Evolutionary conservation across 2,888 invertebrate genomes (phyloP).

Genomic region (Neoitamus cyanurus): DNA sequence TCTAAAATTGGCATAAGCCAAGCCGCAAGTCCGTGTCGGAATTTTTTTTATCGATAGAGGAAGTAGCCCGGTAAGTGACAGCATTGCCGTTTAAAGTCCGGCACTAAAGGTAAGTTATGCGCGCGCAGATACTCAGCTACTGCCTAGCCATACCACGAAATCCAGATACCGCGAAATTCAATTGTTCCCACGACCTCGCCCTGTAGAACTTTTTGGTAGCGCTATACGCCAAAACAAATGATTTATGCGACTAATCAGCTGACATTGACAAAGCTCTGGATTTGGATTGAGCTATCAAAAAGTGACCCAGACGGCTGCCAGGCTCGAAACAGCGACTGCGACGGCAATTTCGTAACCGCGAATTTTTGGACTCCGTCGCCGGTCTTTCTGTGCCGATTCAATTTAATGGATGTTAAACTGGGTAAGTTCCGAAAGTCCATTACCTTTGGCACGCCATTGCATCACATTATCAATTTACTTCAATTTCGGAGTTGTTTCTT

Average conservation of each 20-base stretch:
- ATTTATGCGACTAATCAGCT: neutral
- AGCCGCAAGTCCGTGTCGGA: neutral
- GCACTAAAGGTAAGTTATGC: neutral
- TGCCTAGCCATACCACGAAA: neutral
- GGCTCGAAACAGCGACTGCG: neutral
- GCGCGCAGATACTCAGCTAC: neutral
- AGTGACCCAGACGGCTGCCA: neutral
- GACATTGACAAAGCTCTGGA: neutral
- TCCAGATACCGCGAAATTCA: neutral
- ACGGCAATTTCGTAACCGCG: neutral
- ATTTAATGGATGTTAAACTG: neutral
- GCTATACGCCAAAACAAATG: neutral
- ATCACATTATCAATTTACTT: slow-evolving; percentile 18
- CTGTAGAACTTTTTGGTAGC: neutral
- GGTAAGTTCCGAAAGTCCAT: slow-evolving; percentile 1
- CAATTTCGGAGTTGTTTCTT: neutral
- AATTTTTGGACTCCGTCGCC: neutral
- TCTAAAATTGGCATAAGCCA: neutral
- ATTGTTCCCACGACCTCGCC: slow-evolving; percentile 7
- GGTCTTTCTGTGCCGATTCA: neutral
- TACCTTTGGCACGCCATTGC: neutral
- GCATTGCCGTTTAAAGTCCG: neutral
- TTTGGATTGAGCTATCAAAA: slow-evolving; percentile 8
- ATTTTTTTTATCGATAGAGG: slow-evolving; percentile 1
- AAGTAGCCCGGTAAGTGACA: neutral